Conservation (phyloP, 2,797 vertebrate species). For the Ctenopoma kingsleyae region DNA sequence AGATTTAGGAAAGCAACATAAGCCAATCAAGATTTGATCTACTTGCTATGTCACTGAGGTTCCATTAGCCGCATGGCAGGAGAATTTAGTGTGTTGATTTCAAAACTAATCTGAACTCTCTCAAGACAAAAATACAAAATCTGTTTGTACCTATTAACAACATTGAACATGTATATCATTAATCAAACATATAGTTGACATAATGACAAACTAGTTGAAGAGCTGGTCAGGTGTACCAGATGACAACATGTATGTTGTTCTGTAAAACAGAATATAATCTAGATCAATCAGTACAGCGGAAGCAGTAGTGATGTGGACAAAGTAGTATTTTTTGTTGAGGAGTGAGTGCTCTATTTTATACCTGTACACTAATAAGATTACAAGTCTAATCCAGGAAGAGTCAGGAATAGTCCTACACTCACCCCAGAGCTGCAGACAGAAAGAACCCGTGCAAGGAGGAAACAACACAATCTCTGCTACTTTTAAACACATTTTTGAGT, state of each 20-base stretch:
- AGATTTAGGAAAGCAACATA: conserved; percentile 69
- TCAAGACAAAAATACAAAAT: background rate
- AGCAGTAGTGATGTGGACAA: background rate
- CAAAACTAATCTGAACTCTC: background rate
- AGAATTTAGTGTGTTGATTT: background rate
- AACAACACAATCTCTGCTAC: background rate
- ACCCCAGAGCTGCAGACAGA: conserved; percentile 23
- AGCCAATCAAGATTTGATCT: conserved; percentile 71
- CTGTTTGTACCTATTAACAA: background rate
- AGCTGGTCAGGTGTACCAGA: background rate
- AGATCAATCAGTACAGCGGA: background rate
- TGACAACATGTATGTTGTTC: background rate
- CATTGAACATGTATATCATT: background rate
- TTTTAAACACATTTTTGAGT: conserved; percentile 24
- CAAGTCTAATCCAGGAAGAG: conserved; percentile 76
- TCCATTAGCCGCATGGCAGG: background rate
- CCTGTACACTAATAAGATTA: conserved; percentile 82
- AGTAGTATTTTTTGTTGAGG: conserved; percentile 39
- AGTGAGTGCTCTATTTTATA: conserved; percentile 55
- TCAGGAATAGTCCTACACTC: conserved; percentile 73
- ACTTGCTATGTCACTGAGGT: conserved; percentile 42
- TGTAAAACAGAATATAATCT: background rate
- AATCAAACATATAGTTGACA: background rate
- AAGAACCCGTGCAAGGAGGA: conserved; percentile 13
- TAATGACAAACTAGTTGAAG: background rate